Evolutionary conservation across 2,113 vertebrate species (phyloP).

Genomic region (Oreochromis niloticus): DNA sequence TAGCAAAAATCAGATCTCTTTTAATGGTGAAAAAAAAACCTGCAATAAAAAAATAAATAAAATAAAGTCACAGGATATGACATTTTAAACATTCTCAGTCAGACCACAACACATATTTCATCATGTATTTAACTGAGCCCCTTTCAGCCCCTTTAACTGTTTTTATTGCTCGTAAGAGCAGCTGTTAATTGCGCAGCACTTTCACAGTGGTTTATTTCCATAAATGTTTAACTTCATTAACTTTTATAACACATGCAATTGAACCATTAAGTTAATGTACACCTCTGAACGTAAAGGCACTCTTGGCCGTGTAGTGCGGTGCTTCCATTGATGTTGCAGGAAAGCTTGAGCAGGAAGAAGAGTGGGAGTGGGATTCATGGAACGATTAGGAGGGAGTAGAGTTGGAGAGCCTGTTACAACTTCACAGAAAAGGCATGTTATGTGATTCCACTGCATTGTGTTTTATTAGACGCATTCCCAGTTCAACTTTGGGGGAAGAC

Average conservation of each 20-base stretch:
- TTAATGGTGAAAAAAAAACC: fast-evolving
- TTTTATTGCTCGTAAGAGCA: not conserved
- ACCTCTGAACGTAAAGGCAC: not conserved
- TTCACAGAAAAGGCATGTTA: not conserved
- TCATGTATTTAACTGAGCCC: not conserved
- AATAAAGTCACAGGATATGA: not conserved
- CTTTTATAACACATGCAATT: not conserved
- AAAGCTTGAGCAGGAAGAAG: not conserved
- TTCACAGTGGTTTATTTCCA: not conserved
- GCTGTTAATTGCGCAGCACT: not conserved
- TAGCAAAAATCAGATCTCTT: not conserved
- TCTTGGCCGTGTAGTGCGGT: not conserved
- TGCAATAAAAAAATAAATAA: not conserved
- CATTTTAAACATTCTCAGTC: not conserved
- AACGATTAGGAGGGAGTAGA: not conserved
- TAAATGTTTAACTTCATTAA: not conserved
- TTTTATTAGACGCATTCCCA: not conserved
- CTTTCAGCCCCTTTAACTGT: not conserved
- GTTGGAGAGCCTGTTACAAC: not conserved
- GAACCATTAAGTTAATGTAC: not conserved
- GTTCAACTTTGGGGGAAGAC: not conserved
- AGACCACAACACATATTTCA: not conserved
- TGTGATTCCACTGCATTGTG: not conserved
- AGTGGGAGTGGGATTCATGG: not conserved
- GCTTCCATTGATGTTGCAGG: not conserved